Conservation (phyloP, 2,888 invertebrate genomes). For the Brassicogethes aeneus region DNA sequence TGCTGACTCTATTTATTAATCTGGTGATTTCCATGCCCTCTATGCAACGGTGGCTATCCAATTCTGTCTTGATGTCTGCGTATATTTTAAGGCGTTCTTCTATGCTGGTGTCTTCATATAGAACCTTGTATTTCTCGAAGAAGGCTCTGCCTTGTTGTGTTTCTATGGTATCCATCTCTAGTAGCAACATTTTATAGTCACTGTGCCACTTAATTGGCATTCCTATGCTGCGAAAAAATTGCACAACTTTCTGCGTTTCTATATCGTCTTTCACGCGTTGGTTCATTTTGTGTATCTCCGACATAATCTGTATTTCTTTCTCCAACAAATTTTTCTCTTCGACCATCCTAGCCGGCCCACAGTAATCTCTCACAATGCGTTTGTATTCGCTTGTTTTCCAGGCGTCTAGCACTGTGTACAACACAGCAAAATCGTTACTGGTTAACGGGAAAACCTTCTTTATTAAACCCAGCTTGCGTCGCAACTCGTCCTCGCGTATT, state of each 20-base stretch:
- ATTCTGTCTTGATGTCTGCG: slow-evolving; percentile 57
- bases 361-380: slow-evolving; percentile 53
- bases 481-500: slow-evolving; percentile 43
- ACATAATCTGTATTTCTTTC: slow-evolving; percentile 61
- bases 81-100: slow-evolving; percentile 64
- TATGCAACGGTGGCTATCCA: slow-evolving; percentile 51
- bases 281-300: slow-evolving; percentile 60
- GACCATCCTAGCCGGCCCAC: slow-evolving; percentile 60
- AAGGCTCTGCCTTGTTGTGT: slow-evolving; percentile 73
- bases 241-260: slow-evolving; percentile 50
- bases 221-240: slow-evolving; percentile 54
- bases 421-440: slow-evolving; percentile 63
- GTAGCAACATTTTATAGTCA: slow-evolving; percentile 48
- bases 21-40: slow-evolving; percentile 50
- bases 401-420: slow-evolving; percentile 59
- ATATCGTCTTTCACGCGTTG: slow-evolving; percentile 51
- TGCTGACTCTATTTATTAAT: slow-evolving; percentile 64
- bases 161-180: slow-evolving; percentile 74
- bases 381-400: slow-evolving; percentile 60
- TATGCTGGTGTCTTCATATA: slow-evolving; percentile 50
- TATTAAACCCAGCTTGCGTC: slow-evolving; percentile 49
- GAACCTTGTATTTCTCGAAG: slow-evolving; percentile 62
- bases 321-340: slow-evolving; percentile 62
- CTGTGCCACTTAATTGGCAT: slow-evolving; percentile 49
- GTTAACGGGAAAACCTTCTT: slow-evolving; percentile 63